Evolutionary conservation across 2,888 invertebrate genomes (phyloP).

Genomic region (Diarsia brunnea): DNA sequence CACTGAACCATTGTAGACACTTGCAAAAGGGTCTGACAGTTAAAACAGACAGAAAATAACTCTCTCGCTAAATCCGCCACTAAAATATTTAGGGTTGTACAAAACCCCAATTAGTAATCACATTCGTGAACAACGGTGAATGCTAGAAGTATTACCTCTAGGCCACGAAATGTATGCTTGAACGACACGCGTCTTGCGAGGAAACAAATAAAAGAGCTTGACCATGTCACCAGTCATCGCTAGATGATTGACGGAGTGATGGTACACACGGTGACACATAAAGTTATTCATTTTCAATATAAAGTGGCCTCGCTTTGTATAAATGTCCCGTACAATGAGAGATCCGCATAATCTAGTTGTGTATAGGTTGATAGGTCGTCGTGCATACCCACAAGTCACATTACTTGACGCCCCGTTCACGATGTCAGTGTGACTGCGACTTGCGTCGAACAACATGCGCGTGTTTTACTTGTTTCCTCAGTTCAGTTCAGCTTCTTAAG

Average conservation of each 20-base stretch:
- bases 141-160: conserved; percentile 41
- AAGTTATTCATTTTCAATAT: too few relatives aligned
- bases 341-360: too few relatives aligned
- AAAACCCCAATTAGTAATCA: conserved; percentile 46
- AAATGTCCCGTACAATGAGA: too few relatives aligned
- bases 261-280: too few relatives aligned
- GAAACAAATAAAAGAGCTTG: too few relatives aligned
- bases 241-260: too few relatives aligned
- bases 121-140: conserved; percentile 34
- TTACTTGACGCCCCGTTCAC: neutral
- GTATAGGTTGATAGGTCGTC: too few relatives aligned
- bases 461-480: neutral
- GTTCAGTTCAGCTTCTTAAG: too few relatives aligned
- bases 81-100: conserved; percentile 33
- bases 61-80: neutral
- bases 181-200: neutral
- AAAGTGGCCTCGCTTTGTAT: too few relatives aligned
- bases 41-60: conserved; percentile 8
- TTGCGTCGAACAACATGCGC: neutral
- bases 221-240: too few relatives aligned
- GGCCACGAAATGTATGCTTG: neutral
- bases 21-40: neutral
- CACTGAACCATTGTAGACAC: neutral
- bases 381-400: neutral
- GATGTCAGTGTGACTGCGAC: neutral